These are phyloP conservation scores for Carterocephalus palaemon DNA, from an alignment of 2,888 invertebrate genomes.

Conservation along the genomic window DNA sequence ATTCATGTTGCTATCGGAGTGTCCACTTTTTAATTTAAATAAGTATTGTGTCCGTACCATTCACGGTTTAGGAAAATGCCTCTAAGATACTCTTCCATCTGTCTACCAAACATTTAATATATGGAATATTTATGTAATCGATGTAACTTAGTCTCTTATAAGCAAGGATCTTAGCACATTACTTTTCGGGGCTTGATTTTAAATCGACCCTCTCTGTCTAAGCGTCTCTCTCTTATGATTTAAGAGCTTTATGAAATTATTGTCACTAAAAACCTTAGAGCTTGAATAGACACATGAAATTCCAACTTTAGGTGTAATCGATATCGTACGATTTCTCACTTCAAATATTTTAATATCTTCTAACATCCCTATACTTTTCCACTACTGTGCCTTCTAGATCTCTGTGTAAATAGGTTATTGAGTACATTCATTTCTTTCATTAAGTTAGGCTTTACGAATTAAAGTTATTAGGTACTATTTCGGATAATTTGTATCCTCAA, in stretches of 20 bases:
- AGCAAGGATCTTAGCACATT: slow-evolving; percentile 36
- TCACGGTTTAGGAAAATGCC: slow-evolving; percentile 35
- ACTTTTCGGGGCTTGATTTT: slow-evolving; percentile 25
- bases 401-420: slow-evolving; percentile 58
- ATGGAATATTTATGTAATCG: slow-evolving; percentile 32
- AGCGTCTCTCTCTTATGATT: slow-evolving; percentile 19
- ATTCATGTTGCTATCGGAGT: slow-evolving; percentile 57
- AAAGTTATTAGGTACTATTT: slow-evolving; percentile 4
- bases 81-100: slow-evolving; percentile 7
- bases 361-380: slow-evolving; percentile 32
- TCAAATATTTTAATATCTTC: slow-evolving; percentile 15
- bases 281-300: slow-evolving; percentile 18
- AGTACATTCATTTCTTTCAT: slow-evolving; percentile 6
- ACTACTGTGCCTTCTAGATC: slow-evolving; percentile 76
- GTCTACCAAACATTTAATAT: slow-evolving; percentile 11
- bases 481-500: slow-evolving; percentile 14
- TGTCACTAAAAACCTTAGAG: slow-evolving; percentile 17
- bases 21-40: slow-evolving; percentile 50
- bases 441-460: slow-evolving; percentile 20
- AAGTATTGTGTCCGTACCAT: slow-evolving; percentile 53
- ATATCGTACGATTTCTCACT: slow-evolving; percentile 12
- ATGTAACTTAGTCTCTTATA: slow-evolving; percentile 41
- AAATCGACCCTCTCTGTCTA: slow-evolving; percentile 26
- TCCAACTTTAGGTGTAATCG: slow-evolving; percentile 3
- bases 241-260: slow-evolving; percentile 17